These are phyloP conservation scores for Melitaea athalia DNA, from an alignment of 2,888 invertebrate genomes.

Conservation along the genomic window DNA sequence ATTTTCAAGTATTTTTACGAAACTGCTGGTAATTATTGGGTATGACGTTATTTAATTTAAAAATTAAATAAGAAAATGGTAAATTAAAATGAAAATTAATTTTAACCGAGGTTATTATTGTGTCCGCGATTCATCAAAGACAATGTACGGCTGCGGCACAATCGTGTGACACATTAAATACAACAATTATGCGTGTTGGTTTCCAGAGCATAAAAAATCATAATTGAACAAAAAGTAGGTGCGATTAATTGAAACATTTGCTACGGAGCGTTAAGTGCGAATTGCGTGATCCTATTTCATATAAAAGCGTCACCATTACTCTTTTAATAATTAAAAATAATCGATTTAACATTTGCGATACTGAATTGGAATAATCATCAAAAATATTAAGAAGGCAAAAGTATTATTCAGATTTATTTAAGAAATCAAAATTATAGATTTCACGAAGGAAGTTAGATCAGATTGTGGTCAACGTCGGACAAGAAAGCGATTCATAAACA, in stretches of 20 bases:
- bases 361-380: not conserved
- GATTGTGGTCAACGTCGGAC: conserved; percentile 9
- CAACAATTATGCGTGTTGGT: conserved; percentile 26
- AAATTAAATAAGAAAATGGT: not conserved
- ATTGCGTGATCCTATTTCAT: conserved; percentile 23
- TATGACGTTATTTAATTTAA: not conserved
- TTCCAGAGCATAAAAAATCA: conserved; percentile 39
- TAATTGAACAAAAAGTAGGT: conserved; percentile 39
- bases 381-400: not conserved
- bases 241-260: conserved; percentile 34
- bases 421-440: conserved; percentile 6
- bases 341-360: not conserved
- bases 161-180: conserved; percentile 27
- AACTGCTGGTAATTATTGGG: not conserved
- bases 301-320: conserved; percentile 14
- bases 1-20: not conserved
- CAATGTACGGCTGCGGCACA: conserved; percentile 12
- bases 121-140: conserved; percentile 22
- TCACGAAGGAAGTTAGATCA: not conserved
- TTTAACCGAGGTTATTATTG: not conserved
- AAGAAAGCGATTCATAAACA: conserved; percentile 11
- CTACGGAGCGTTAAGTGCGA: conserved; percentile 28
- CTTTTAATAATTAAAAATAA: not conserved
- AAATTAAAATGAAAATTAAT: not conserved
- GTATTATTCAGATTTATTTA: not conserved